Evolutionary conservation across 2,888 invertebrate genomes (phyloP).

Genomic region (Luperina nickerlii): DNA sequence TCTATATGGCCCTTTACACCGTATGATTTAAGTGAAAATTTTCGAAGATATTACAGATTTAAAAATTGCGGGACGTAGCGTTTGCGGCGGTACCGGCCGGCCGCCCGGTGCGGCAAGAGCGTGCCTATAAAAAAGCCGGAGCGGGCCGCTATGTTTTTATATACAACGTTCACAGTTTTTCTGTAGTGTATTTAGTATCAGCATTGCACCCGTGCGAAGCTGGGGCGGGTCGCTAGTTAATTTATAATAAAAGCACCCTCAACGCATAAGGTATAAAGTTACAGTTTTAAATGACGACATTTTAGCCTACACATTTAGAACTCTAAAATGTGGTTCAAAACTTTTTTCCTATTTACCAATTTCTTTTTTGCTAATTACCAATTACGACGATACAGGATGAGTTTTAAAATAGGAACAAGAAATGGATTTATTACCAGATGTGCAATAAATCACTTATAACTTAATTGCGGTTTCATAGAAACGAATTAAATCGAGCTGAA

Average conservation of each 20-base stretch:
- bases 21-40: too few relatives aligned
- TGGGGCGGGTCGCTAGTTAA: too few relatives aligned
- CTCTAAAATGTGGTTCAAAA: neutral
- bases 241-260: neutral
- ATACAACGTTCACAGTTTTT: too few relatives aligned
- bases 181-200: too few relatives aligned
- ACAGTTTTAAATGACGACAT: conserved; percentile 1
- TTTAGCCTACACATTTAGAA: neutral
- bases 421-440: neutral
- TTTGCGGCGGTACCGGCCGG: too few relatives aligned
- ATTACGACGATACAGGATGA: neutral
- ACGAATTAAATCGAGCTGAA: conserved; percentile 4
- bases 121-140: too few relatives aligned
- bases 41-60: too few relatives aligned
- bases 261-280: neutral
- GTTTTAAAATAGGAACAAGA: neutral
- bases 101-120: too few relatives aligned
- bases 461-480: conserved; percentile 10
- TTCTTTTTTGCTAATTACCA: neutral
- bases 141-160: too few relatives aligned
- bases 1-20: too few relatives aligned
- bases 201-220: too few relatives aligned
- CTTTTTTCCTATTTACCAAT: neutral
- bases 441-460: conserved; percentile 2
- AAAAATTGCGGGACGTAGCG: too few relatives aligned